These are phyloP conservation scores for Liasis olivaceus DNA, from an alignment of 2,797 vertebrate genomes.

Conservation along the genomic window DNA sequence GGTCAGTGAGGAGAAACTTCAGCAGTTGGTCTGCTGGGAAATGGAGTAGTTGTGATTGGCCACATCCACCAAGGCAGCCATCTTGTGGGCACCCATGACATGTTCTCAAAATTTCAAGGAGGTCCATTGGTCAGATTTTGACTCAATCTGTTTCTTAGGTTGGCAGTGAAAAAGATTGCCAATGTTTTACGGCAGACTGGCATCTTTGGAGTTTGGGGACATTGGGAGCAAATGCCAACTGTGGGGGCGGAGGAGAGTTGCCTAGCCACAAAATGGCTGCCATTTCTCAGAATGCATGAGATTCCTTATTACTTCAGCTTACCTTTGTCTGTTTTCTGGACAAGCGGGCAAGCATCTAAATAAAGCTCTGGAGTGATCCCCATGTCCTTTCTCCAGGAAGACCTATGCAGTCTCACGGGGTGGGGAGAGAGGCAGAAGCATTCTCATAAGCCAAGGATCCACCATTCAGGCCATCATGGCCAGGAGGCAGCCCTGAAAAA, in stretches of 20 bases:
- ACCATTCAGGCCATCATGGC: too few species aligned
- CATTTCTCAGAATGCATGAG: background rate
- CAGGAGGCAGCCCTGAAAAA: too few species aligned
- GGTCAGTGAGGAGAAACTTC: background rate
- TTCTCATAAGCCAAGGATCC: too few species aligned
- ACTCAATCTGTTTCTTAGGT: background rate
- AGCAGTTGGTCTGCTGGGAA: background rate
- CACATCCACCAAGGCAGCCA: background rate
- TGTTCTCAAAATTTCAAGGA: background rate
- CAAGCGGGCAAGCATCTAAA: background rate
- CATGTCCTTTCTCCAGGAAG: background rate
- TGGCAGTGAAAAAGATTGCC: background rate
- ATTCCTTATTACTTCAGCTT: background rate
- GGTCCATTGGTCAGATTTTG: background rate
- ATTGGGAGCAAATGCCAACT: too few species aligned
- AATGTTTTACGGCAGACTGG: background rate
- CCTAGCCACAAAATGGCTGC: background rate
- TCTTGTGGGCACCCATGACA: background rate
- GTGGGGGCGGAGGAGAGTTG: background rate
- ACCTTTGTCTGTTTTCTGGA: background rate
- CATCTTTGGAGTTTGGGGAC: background rate
- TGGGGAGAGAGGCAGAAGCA: too few species aligned
- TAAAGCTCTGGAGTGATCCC: background rate
- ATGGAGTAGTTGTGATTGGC: background rate
- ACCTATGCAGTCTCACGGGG: background rate